Evolutionary conservation across 2,797 vertebrate species (phyloP), one percentile per base, ranked within the genome.

Genomic region (Sparus aurata): DNA sequence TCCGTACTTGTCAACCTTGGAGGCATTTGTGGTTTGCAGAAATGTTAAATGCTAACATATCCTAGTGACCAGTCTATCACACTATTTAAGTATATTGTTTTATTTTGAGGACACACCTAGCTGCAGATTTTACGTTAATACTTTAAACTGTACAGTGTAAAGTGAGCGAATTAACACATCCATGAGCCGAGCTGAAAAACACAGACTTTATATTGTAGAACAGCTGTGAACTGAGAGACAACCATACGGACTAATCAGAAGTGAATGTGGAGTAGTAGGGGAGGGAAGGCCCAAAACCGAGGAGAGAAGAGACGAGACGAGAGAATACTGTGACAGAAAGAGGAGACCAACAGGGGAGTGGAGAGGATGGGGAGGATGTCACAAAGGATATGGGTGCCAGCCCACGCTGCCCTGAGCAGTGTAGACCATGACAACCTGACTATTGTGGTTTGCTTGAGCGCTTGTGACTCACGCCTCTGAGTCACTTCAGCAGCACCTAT

Each of bases 351-450:
- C 67, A 64, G 47, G 13, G 53, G 23, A 62, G 60, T 46, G 2
- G 5, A 63, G 43, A 67, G 58, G 52, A 69, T 54, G 61, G n/a
- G 16, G 53, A 27, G 38, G 60, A 59, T 90, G 86, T 90, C 86
- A 87, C 77, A 62, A 73, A 86, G 59, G 77, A 90, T 88, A 80
- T 62, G 76, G 77, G 81, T 75, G 83, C 70, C 23, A 53, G 61
- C 58, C 58, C 27, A 3, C 23, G 58, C 34, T 60, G 82, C 87
- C 81, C 27, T 30, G 20, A 85, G 85, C 87, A 43, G 63, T 6
- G 62, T 47, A 62, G 73, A 72, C 69, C 45, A 49, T 85, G 85
- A 90, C 85, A 86, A 85, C 74, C 80, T 85, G 85, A 87, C 82
- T 65, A n/a, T 74, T 78, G 76, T 58, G 73, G 73, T 89, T 87